A percentile compares a stretch with the other conserved stretches of the same genome.
phyloP scores from a whole-genome alignment of 2,797 vertebrate genomes.

The Siniperca obscura region DNA sequence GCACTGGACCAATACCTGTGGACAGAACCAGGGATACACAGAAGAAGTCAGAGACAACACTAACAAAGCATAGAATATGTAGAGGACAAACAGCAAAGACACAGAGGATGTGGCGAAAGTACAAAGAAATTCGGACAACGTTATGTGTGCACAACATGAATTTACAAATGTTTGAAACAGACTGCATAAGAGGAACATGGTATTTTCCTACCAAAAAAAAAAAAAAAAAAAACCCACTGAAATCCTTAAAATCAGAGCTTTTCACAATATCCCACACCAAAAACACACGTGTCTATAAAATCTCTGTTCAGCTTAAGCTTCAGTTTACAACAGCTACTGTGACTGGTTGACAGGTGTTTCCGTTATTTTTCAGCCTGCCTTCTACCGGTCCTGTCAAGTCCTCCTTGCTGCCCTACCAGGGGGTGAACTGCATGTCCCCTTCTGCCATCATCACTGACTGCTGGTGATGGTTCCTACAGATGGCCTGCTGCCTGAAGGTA shows the following conservation, averaged over 20 bases:
- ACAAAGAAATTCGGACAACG: neutral
- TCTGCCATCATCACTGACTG: constrained; percentile 26
- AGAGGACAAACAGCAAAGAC: neutral
- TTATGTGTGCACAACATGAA: neutral
- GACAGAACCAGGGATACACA: constrained; percentile 4
- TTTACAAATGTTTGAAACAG: neutral
- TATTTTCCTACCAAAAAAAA: neutral
- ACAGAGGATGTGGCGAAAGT: neutral
- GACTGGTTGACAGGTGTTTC: neutral
- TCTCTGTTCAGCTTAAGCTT: neutral
- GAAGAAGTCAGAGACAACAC: neutral
- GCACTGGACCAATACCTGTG: constrained; percentile 86
- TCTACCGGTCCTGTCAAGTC: neutral
- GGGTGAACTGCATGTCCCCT: neutral
- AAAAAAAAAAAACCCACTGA: neutral
- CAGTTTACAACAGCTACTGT: neutral
- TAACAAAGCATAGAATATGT: neutral
- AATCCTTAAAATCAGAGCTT: neutral
- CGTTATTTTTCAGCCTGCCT: neutral
- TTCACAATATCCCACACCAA: neutral
- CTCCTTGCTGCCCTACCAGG: constrained; percentile 6
- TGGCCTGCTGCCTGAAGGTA: constrained; percentile 63
- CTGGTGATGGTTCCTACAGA: constrained; percentile 62
- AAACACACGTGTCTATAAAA: neutral
- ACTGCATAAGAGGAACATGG: too few relatives aligned